A percentile compares a stretch with the other conserved stretches of the same genome.
phyloP scores from a whole-genome alignment of 2,797 vertebrate species.

The Sebastes hubbsi region DNA sequence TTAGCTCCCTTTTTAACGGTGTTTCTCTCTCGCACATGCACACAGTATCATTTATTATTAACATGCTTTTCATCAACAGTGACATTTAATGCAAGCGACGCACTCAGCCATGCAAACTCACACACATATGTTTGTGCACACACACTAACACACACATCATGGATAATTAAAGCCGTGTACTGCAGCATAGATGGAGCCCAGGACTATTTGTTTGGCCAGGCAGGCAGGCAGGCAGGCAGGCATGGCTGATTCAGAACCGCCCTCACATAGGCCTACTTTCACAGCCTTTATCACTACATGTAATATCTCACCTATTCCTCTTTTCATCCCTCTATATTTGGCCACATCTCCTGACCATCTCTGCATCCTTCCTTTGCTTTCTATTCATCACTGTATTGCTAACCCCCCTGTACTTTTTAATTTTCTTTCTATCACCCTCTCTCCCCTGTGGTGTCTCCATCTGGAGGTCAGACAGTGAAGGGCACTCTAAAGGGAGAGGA shows the following conservation, averaged over 20 bases:
- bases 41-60: constrained; percentile 61
- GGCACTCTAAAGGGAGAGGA: constrained; percentile 62
- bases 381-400: constrained; percentile 56
- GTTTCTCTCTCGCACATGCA: constrained; percentile 7
- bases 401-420: constrained; percentile 80
- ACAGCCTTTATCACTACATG: constrained; percentile 49
- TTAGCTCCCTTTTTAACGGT: not conserved
- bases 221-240: constrained; percentile 9
- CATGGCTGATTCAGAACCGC: constrained; percentile 61
- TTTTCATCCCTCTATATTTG: constrained; percentile 57
- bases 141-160: constrained; percentile 36
- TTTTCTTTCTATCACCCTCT: constrained; percentile 78
- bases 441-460: constrained; percentile 83
- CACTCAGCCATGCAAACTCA: constrained; percentile 33
- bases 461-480: constrained; percentile 85
- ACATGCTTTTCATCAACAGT: constrained; percentile 59
- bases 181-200: constrained; percentile 18
- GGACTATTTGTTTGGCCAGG: constrained; percentile 42
- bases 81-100: constrained; percentile 50
- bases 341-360: constrained; percentile 45
- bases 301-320: constrained; percentile 53
- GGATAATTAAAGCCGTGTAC: constrained; percentile 44
- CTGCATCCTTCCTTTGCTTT: constrained; percentile 48
- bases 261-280: constrained; percentile 52
- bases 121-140: constrained; percentile 8